These are phyloP conservation scores for Phenacoccus solenopsis DNA, from an alignment of 1,140 invertebrate species.

Conservation along the genomic window DNA sequence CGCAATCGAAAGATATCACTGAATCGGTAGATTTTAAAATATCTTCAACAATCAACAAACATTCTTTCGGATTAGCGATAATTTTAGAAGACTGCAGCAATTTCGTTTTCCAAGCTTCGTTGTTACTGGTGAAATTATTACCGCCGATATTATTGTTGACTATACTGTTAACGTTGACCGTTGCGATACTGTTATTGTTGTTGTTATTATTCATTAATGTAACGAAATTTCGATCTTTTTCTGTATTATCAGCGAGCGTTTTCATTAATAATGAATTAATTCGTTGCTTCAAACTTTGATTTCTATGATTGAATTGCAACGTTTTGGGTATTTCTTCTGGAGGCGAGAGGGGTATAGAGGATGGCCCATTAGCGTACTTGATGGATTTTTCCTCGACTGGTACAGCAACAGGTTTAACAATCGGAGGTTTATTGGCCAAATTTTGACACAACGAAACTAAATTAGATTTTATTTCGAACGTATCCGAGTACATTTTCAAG, in stretches of 20 bases:
- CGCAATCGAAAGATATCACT: slow-evolving; percentile 61
- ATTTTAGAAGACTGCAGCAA: slow-evolving; percentile 66
- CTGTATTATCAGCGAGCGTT: slow-evolving; percentile 78
- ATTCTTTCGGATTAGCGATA: slow-evolving; percentile 61
- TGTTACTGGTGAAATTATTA: slow-evolving; percentile 32
- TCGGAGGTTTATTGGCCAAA: slow-evolving; percentile 1
- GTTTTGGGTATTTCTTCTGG: slow-evolving; percentile 20
- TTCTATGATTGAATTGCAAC: slow-evolving; percentile 33
- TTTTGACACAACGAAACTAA: slow-evolving; percentile 52
- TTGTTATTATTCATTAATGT: background rate
- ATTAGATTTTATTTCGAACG: slow-evolving; percentile 80
- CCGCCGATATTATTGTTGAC: background rate
- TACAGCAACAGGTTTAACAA: slow-evolving; percentile 12
- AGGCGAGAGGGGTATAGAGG: slow-evolving; percentile 19
- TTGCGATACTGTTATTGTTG: slow-evolving; percentile 21
- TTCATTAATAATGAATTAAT: slow-evolving; percentile 78
- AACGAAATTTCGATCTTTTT: slow-evolving; percentile 51
- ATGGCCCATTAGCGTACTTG: slow-evolving; percentile 18
- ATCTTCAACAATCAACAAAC: slow-evolving; percentile 59
- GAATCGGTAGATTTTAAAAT: slow-evolving; percentile 51
- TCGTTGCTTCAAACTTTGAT: slow-evolving; percentile 68
- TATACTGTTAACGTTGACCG: slow-evolving; percentile 32
- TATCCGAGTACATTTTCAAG: slow-evolving; percentile 76
- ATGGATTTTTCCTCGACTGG: background rate
- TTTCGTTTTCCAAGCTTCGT: slow-evolving; percentile 64